A percentile compares a stretch with the other conserved stretches of the same genome.
These are phyloP conservation scores for Poeciliopsis turrubarensis DNA, from an alignment of 2,113 vertebrate genomes.

Conservation along the genomic window DNA sequence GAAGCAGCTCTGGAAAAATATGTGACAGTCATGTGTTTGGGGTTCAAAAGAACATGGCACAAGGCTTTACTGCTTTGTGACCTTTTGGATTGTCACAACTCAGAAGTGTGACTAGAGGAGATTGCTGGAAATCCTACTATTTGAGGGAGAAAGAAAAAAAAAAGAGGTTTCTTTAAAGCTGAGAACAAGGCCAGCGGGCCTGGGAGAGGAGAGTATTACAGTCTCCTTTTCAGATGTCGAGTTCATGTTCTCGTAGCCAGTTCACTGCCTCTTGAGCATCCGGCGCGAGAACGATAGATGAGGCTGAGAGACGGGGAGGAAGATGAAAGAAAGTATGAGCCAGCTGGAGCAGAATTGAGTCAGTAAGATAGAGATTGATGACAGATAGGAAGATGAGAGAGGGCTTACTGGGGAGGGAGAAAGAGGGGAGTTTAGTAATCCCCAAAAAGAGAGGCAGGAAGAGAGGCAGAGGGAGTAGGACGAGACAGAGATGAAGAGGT, in stretches of 20 bases:
- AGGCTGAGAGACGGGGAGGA: conserved; percentile 55
- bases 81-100: conserved; percentile 45
- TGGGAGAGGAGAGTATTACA: conserved; percentile 46
- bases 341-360: conserved; percentile 69
- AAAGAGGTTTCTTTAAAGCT: conserved; percentile 40
- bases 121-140: conserved; percentile 34
- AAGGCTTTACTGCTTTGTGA: conserved; percentile 50
- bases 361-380: conserved; percentile 74
- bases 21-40: conserved; percentile 69
- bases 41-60: conserved; percentile 55
- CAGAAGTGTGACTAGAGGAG: conserved; percentile 50
- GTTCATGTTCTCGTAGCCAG: conserved; percentile 69
- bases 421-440: conserved; percentile 39
- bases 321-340: conserved; percentile 75
- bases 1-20: conserved; percentile 49
- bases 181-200: conserved; percentile 54
- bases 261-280: conserved; percentile 67
- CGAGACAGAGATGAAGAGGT: conserved; percentile 62
- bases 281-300: conserved; percentile 55
- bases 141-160: conserved; percentile 10
- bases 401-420: conserved; percentile 43
- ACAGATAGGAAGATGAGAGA: conserved; percentile 73
- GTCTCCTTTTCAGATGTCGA: conserved; percentile 55
- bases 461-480: conserved; percentile 19
- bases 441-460: conserved; percentile 30